phyloP scores from a whole-genome alignment of 2,113 vertebrate species.

The Girardinichthys multiradiatus region DNA sequence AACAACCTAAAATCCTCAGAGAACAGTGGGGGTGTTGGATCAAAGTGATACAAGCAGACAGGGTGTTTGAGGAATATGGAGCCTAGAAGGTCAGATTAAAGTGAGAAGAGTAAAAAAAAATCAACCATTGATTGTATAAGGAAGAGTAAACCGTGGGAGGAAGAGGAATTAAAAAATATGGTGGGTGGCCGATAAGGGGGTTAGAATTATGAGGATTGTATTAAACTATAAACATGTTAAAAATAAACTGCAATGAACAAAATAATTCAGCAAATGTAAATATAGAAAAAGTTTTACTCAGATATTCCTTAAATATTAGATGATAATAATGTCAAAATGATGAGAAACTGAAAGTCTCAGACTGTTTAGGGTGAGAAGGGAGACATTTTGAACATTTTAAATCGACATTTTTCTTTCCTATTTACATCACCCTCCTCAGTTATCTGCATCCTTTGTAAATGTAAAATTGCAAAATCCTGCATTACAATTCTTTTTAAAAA shows the following conservation, averaged over 20 bases:
- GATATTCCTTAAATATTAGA: slow-evolving; percentile 42
- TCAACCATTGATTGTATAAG: slow-evolving; percentile 24
- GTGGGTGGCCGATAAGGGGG: slow-evolving; percentile 8
- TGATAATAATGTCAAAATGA: slow-evolving; percentile 13
- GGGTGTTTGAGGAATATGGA: slow-evolving; percentile 75
- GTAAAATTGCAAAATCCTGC: too few species aligned
- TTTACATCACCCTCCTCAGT: too few species aligned
- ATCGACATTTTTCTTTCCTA: too few species aligned
- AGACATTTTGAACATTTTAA: too few species aligned
- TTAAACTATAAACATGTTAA: slow-evolving; percentile 7
- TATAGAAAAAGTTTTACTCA: slow-evolving; percentile 23
- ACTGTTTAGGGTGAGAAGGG: neutral
- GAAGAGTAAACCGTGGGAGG: slow-evolving; percentile 26
- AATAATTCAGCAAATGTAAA: neutral
- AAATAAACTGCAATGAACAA: slow-evolving; percentile 4
- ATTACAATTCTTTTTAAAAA: too few species aligned
- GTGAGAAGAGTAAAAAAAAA: slow-evolving; percentile 44
- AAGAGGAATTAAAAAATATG: slow-evolving; percentile 14
- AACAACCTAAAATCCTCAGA: slow-evolving; percentile 59
- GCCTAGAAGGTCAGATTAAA: slow-evolving; percentile 64
- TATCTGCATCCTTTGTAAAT: too few species aligned
- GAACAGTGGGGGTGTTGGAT: slow-evolving; percentile 64
- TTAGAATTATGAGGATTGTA: slow-evolving; percentile 13
- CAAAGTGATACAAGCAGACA: slow-evolving; percentile 77
- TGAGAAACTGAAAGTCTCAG: neutral